These are phyloP conservation scores for Phalacrocorax brasilianus DNA, from an alignment of 2,113 vertebrate species.

Conservation along the genomic window DNA sequence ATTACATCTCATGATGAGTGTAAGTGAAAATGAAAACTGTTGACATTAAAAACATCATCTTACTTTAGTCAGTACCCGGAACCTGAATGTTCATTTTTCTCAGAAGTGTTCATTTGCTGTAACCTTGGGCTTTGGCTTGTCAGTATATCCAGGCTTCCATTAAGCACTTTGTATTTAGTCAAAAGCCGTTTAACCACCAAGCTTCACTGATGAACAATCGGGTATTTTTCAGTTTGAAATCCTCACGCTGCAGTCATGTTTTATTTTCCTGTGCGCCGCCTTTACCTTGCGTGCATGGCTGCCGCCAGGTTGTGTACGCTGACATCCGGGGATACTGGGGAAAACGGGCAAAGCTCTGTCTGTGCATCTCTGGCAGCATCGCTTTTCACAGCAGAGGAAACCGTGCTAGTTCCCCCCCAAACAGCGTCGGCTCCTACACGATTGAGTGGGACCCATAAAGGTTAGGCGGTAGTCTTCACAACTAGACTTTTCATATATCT, in stretches of 20 bases:
- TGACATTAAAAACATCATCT: accelerated
- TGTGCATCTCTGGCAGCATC: accelerated
- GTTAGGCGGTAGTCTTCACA: neutral
- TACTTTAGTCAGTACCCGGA: neutral
- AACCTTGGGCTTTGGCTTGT: neutral
- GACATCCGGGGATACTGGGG: accelerated
- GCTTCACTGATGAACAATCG: too few species aligned
- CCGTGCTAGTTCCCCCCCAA: too few species aligned
- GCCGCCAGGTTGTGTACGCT: accelerated
- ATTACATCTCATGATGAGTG: accelerated
- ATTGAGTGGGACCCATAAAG: accelerated
- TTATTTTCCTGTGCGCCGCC: accelerated
- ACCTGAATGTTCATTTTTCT: accelerated
- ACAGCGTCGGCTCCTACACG: accelerated
- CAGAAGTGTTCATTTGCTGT: too few species aligned
- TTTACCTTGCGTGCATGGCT: accelerated
- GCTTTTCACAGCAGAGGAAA: accelerated
- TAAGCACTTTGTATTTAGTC: accelerated
- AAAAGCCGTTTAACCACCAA: accelerated
- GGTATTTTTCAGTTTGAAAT: too few species aligned
- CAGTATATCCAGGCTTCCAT: neutral
- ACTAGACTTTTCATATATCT: neutral
- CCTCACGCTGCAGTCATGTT: accelerated
- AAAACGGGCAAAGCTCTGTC: too few species aligned
- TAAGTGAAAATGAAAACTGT: neutral